Evolutionary conservation across 2,888 invertebrate species (phyloP).

Genomic region (Neuroscelio doddi): DNA sequence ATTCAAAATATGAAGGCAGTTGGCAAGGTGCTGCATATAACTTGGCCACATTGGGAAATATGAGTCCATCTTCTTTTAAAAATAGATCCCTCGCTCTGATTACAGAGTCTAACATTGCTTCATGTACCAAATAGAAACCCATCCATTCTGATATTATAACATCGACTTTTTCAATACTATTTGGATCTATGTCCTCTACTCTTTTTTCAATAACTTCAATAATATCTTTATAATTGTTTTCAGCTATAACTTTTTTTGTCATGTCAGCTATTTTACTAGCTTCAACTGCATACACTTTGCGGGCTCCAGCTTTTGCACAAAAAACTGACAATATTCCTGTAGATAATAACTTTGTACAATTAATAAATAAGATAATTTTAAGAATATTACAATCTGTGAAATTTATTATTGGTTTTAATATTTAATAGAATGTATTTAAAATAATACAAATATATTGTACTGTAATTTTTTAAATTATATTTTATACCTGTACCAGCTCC

Average conservation of each 20-base stretch:
- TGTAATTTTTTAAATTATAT: too few species aligned
- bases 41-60: constrained; percentile 85
- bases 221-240: constrained; percentile 79
- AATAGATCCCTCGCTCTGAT: constrained; percentile 86
- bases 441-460: neutral
- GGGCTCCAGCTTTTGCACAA: constrained; percentile 92
- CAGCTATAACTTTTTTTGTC: constrained; percentile 79
- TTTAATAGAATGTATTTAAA: neutral
- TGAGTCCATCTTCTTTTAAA: constrained; percentile 80
- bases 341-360: neutral
- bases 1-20: constrained; percentile 78
- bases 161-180: constrained; percentile 82
- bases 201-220: constrained; percentile 84
- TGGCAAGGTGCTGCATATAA: constrained; percentile 78
- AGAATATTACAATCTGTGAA: neutral
- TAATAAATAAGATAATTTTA: constrained; percentile 5
- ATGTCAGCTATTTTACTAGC: constrained; percentile 81
- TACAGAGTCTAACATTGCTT: constrained; percentile 95
- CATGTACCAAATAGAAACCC: constrained; percentile 96
- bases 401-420: neutral
- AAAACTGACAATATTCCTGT: constrained; percentile 89
- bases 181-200: constrained; percentile 84
- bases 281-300: constrained; percentile 88
- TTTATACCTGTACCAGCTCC: constrained; percentile 83
- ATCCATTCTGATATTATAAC: constrained; percentile 98